Evolutionary conservation across 1,140 invertebrate species (phyloP).

Genomic region (Drosophila nasuta): DNA sequence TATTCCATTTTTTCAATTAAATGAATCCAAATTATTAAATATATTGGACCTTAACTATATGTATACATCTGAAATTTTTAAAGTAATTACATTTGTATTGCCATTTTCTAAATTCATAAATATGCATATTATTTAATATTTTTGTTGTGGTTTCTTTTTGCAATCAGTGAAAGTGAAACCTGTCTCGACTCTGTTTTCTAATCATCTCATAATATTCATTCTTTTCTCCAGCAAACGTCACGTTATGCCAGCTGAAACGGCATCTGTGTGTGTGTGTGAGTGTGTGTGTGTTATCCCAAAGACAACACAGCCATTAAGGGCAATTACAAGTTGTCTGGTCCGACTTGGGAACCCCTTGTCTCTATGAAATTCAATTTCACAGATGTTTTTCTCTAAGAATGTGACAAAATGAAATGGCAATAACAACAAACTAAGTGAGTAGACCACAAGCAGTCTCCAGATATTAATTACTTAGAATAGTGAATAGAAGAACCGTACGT

Average conservation of each 20-base stretch:
- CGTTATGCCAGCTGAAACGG: not conserved
- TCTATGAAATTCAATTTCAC: conserved; percentile 23
- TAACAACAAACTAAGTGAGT: not conserved
- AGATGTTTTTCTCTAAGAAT: conserved; percentile 46
- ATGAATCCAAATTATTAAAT: no score
- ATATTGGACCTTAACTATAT: no score
- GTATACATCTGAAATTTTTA: not conserved
- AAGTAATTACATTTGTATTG: not conserved
- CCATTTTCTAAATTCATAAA: not conserved
- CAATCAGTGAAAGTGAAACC: conserved; percentile 12
- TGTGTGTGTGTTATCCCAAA: not conserved
- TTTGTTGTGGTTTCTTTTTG: not conserved
- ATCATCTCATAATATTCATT: not conserved
- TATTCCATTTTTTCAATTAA: no score
- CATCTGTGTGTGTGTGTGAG: not conserved
- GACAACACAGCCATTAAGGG: conserved; percentile 4
- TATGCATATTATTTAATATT: not conserved
- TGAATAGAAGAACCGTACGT: conserved; percentile 8
- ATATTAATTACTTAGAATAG: conserved; percentile 63
- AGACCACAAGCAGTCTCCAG: conserved; percentile 29
- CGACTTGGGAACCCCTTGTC: not conserved
- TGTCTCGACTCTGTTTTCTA: not conserved
- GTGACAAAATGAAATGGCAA: conserved; percentile 23
- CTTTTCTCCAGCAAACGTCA: conserved; percentile 5
- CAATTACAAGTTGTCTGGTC: conserved; percentile 25